Evolutionary conservation across 2,113 vertebrate species (phyloP), one percentile per base, ranked within the genome.

Genomic region (Seriola aureovittata): DNA sequence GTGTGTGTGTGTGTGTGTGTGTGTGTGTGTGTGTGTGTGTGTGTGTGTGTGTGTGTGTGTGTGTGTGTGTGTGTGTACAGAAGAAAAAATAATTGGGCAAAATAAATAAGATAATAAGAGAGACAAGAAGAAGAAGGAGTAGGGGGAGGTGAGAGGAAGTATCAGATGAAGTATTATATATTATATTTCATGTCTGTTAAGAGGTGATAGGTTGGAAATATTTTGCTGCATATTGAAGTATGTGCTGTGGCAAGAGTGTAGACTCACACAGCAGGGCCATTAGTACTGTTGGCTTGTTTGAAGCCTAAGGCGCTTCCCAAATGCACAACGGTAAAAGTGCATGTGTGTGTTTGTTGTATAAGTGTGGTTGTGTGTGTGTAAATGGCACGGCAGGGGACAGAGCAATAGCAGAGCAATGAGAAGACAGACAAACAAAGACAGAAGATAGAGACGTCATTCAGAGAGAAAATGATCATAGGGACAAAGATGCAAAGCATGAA

Each of bases 221-320:
- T 36, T 70, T 55, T 38, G 34, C 42, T 77, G 71, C 65, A 85
- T 63, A 71, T 63, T 74, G 42, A 59, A 86, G 63, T 52, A 46
- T 72, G n/a, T 0, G 1, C 42, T 60, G 12, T 25, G 69, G 32
- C 70, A 86, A 7, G 11, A 11, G 12, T 54, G 69, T 25, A 74
- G 34, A 50, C 42, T 75, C 17, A 73, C 67, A 78, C 29, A 84
- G 81, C 34, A 50, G 36, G 40, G 42, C 81, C 80, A 82, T 89
- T 86, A 91, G 74, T 29, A 80, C 44, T 50, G 73, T 68, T 74
- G 71, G 58, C 73, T 75, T 42, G 65, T 82, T 84, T 70, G 50
- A 75, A 82, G 80, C 84, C 84, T 85, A 29, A 82, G 85, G 86
- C 78, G 73, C 72, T 54, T 88, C 75, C 70, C 73, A 71, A 63